Evolutionary conservation across 1,140 invertebrate genomes (phyloP), one percentile per base, ranked within the genome.

Genomic region (Meloidogyne floridensis): DNA sequence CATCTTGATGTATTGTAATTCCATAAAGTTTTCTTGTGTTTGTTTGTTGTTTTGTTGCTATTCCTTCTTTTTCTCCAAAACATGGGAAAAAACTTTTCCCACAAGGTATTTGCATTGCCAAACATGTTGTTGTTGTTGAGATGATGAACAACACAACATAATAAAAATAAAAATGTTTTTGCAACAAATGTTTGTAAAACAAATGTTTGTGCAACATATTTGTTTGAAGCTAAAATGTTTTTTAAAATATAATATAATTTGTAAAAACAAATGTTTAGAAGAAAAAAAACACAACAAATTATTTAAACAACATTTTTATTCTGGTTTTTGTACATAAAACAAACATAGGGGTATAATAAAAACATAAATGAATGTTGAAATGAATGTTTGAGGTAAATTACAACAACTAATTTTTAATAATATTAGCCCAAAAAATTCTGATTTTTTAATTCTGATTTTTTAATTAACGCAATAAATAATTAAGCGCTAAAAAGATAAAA

Each of bases 11-110:
- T 13, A 47, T 76, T 76, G 43, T 51, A 6, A 32, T 76, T 54
- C 53, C 42, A 15, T 69, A 51, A 47, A 42, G 11, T 59, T 15
- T 65, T 65, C n/a, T 65, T 65, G 13, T n/a, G 10, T 73, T 72
- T 20, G 10, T 9, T 56, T 43, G 6, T 13, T 59, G 9, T 42
- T 73, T 72, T 18, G 69, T 11, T 51, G 9, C 4, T 32, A 7
- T 42, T 47, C 4, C 7, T 54, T 74, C 18, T n/a, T 76, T 43
- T 71, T 80, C 74, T 20, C 13, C 77, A 59, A 13, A 10, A 70
- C 82, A 83, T 43, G 82, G 81, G 43, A 83, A 83, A 56, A 83
- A 83, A 42, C 82, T 83, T 83, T 83, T 83, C 15, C 82, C 82
- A 51, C 82, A 83, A 71, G 72, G 82, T 53, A 83, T 83, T 76